Evolutionary conservation across 2,888 invertebrate species (phyloP), one percentile per base, ranked within the genome.

Genomic region (Molorchus minor): DNA sequence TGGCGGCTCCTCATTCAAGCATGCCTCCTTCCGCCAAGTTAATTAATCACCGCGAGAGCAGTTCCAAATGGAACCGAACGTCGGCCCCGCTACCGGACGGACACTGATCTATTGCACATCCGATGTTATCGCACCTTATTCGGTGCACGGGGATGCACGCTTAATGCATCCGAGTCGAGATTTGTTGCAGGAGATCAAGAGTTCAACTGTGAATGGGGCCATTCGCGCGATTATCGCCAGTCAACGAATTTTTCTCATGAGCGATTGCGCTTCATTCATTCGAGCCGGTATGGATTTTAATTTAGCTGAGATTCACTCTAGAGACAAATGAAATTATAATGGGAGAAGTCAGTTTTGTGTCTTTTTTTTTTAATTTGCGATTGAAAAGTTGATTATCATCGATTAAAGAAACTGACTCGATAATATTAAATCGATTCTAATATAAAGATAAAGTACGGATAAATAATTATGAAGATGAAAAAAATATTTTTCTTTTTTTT

Each of bases 71-170:
- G 55, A 55, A 55, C 38, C 29, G 57, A 56, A 45, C 57, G 29
- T 45, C 57, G 52, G 51, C 52, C 57, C 54, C 36, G 46, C 53
- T 54, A 56, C 41, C 55, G 58, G 47, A 56, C 57, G 56, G 69
- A 69, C 69, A 65, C 57, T 69, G 69, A 69, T 69, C 59, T 62
- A 69, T 69, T 59, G 64, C 64, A 56, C 38, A 58, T 40, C 40
- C 60, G 66, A 68, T 64, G 66, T 53, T 68, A 68, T 68, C 66
- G 61, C 47, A 58, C 46, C 54, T 58, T 47, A 46, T 44, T 51
- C 51, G 46, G 16, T 53, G 40, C 45, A 57, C 43, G 13, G 43
- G 45, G 35, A 46, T 44, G 51, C 57, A 44, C n/a, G n/a, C 45
- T 51, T 49, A 35, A 56, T 51, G 56, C 1, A 45, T 29, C 16